phyloP scores from a whole-genome alignment of 1,140 invertebrate species.

The Cheumatopsyche charites region DNA sequence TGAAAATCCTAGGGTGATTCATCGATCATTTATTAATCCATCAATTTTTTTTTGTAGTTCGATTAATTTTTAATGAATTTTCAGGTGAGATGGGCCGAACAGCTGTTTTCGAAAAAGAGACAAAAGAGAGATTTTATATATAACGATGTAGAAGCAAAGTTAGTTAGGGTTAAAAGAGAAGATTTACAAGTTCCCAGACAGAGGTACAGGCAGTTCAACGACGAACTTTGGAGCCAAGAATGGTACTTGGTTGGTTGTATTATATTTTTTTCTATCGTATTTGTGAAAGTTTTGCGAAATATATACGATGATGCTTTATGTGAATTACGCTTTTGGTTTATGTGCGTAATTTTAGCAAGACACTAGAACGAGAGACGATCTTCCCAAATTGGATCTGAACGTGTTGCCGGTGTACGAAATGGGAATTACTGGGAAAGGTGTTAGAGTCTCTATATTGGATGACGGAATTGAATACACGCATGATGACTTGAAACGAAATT shows the following conservation, averaged over 20 bases:
- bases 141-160: constrained; percentile 1
- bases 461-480: constrained; percentile 86
- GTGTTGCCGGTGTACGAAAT: constrained; percentile 79
- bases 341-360: constrained; percentile 64
- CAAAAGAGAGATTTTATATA: constrained; percentile 64
- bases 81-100: constrained; percentile 72
- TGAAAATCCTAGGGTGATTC: constrained; percentile 58
- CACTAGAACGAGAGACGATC: constrained; percentile 61
- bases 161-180: constrained; percentile 34
- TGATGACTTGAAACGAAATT: constrained; percentile 78
- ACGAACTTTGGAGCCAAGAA: constrained; percentile 84
- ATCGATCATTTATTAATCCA: neutral
- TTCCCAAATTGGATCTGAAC: constrained; percentile 75
- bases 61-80: constrained; percentile 16
- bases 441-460: constrained; percentile 83
- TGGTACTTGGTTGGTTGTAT: constrained; percentile 87
- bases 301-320: neutral
- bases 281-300: constrained; percentile 3
- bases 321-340: neutral
- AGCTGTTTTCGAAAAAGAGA: constrained; percentile 66
- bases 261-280: no score
- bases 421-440: constrained; percentile 79
- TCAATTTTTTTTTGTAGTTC: neutral
- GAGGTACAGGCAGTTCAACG: constrained; percentile 69
- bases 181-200: constrained; percentile 43